Percentiles rank a stretch among this genome's conserved stretches.
Conservation (phyloP, 2,888 invertebrate genomes). For the Synergus umbraculus region DNA sequence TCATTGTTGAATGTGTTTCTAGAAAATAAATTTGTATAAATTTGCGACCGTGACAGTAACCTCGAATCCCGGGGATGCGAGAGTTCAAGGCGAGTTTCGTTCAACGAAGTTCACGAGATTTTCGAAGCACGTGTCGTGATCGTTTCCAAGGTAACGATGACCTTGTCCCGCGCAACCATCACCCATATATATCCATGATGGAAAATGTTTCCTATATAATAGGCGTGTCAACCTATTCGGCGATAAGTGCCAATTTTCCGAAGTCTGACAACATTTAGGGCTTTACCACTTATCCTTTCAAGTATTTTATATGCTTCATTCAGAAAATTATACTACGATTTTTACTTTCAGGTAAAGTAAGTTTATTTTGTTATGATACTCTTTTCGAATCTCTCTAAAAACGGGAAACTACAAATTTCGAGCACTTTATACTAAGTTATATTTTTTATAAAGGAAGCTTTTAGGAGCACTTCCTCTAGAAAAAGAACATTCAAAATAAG, state of each 20-base stretch:
- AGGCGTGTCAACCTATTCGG: conserved; percentile 32
- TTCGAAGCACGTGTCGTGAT: conserved; percentile 72
- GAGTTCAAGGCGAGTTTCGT: conserved; percentile 47
- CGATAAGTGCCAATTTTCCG: conserved; percentile 9
- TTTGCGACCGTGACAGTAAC: conserved; percentile 61
- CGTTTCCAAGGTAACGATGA: conserved; percentile 75
- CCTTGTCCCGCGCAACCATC: conserved; percentile 74
- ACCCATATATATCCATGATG: conserved; percentile 56
- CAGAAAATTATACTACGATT: too few species aligned
- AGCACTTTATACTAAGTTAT: not conserved
- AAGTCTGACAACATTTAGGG: conserved; percentile 16
- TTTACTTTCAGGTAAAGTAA: too few species aligned
- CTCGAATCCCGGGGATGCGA: conserved; percentile 59
- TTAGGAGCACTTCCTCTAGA: not conserved
- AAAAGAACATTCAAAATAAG: not conserved
- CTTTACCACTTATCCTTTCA: conserved; percentile 13
- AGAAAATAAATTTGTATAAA: conserved; percentile 36
- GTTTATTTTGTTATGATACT: too few species aligned
- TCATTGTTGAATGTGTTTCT: conserved; percentile 5
- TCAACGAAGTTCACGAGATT: conserved; percentile 57
- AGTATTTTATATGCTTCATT: not conserved
- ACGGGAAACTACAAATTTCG: not conserved
- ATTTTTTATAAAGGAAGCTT: not conserved
- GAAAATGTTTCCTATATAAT: conserved; percentile 50
- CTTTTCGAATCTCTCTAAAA: too few species aligned